These are phyloP conservation scores for Drosophila hamatofila DNA, from an alignment of 2,888 invertebrate species.

Conservation along the genomic window DNA sequence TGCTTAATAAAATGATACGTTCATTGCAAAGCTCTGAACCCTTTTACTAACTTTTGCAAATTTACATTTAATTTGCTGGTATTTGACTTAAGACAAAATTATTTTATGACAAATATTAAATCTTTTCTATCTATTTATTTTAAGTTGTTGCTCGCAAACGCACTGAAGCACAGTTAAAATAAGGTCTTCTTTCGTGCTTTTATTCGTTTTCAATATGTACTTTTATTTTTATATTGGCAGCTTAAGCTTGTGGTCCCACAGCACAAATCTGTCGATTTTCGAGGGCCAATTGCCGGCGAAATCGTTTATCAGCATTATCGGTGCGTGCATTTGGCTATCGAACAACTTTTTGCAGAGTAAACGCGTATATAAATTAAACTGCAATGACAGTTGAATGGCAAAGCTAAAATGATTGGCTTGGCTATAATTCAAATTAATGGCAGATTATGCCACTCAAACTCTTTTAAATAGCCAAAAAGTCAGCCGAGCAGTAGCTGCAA, in stretches of 20 bases:
- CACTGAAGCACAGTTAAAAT: not conserved
- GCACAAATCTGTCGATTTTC: constrained; percentile 29
- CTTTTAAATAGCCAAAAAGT: constrained; percentile 75
- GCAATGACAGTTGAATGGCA: constrained; percentile 72
- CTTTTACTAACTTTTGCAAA: not conserved
- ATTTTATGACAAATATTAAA: not conserved
- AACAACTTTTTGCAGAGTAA: constrained; percentile 21
- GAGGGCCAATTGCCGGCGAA: constrained; percentile 17
- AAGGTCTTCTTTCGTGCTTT: not conserved
- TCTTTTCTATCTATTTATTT: not conserved
- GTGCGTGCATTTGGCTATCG: constrained; percentile 50
- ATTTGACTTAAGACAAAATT: no score
- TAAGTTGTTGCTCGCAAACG: not conserved
- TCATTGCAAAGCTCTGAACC: no score
- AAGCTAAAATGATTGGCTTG: constrained; percentile 72
- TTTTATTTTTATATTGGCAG: constrained; percentile 11
- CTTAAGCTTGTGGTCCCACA: constrained; percentile 24
- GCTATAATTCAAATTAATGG: constrained; percentile 81
- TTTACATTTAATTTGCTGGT: no score
- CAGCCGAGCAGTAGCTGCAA: constrained; percentile 50
- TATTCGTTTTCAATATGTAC: not conserved
- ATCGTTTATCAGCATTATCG: constrained; percentile 63
- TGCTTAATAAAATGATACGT: no score
- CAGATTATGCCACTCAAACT: constrained; percentile 77
- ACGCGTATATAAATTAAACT: constrained; percentile 59